phyloP scores from a whole-genome alignment of 2,113 vertebrate genomes.

The Coracopsis vasa region DNA sequence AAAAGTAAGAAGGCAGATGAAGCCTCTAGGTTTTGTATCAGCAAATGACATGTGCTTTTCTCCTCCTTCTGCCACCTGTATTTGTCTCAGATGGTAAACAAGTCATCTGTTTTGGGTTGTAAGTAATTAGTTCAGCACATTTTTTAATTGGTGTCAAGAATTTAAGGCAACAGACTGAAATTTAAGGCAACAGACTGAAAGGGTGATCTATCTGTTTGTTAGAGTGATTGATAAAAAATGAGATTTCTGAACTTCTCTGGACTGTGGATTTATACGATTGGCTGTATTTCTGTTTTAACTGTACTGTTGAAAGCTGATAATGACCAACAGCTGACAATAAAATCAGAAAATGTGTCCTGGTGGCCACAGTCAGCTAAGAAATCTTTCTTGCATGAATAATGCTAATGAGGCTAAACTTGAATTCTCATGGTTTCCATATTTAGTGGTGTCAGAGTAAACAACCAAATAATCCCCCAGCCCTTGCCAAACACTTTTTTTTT shows the following conservation, averaged over 20 bases:
- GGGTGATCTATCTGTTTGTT: not conserved
- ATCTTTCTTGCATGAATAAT: not conserved
- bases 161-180: not conserved
- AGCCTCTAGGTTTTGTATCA: not conserved
- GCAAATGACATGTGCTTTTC: not conserved
- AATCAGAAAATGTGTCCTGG: not conserved
- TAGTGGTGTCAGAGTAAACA: not conserved
- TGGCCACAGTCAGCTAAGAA: not conserved
- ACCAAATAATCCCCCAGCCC: not conserved
- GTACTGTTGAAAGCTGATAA: not conserved
- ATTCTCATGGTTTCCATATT: not conserved
- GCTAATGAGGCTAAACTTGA: not conserved
- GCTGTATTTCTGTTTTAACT: not conserved
- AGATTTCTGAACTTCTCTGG: not conserved
- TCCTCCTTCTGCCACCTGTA: not conserved
- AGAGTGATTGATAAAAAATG: not conserved
- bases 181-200: not conserved
- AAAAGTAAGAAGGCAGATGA: not conserved
- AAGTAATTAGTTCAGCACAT: not conserved
- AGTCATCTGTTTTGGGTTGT: rapidly evolving
- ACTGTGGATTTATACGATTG: not conserved
- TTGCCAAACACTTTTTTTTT: not conserved
- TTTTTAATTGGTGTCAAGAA: not conserved
- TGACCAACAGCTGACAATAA: not conserved
- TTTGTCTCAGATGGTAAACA: not conserved